These are phyloP conservation scores for Argyresthia goedartella DNA, from an alignment of 2,888 invertebrate genomes.

Conservation along the genomic window DNA sequence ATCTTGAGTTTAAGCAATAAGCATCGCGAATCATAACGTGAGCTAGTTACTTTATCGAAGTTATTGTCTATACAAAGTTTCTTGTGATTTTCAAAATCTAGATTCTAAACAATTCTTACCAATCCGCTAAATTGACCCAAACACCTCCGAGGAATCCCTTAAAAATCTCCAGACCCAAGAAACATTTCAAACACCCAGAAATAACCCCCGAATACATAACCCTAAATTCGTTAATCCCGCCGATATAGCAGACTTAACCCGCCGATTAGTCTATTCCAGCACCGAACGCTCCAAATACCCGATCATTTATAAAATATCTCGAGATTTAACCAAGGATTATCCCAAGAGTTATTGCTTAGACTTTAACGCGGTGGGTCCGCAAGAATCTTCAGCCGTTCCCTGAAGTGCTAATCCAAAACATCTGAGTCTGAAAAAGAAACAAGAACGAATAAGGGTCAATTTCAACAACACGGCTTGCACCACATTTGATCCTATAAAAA, in stretches of 20 bases:
- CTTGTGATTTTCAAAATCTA: too few species aligned
- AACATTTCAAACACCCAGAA: too few species aligned
- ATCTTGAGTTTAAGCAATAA: too few species aligned
- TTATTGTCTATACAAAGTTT: too few species aligned
- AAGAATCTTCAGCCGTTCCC: constrained; percentile 33
- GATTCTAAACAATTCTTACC: too few species aligned
- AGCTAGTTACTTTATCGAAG: too few species aligned
- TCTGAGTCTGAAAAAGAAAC: constrained; percentile 49
- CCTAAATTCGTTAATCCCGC: not conserved
- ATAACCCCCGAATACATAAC: too few species aligned
- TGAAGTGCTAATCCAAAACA: constrained; percentile 68
- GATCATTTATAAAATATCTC: not conserved
- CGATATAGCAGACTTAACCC: not conserved
- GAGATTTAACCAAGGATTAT: constrained; percentile 1
- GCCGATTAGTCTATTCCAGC: not conserved
- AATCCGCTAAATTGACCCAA: too few species aligned
- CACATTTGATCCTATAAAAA: constrained; percentile 32
- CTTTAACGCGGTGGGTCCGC: constrained; percentile 3
- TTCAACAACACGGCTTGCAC: constrained; percentile 55
- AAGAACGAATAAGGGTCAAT: constrained; percentile 58
- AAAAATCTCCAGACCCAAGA: not conserved
- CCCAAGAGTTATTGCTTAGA: constrained; percentile 1
- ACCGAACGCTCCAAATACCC: not conserved
- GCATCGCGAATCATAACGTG: too few species aligned
- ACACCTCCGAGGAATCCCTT: not conserved